Evolutionary conservation across 2,888 invertebrate species (phyloP), one percentile per base, ranked within the genome.

Genomic region (Oscheius onirici): DNA sequence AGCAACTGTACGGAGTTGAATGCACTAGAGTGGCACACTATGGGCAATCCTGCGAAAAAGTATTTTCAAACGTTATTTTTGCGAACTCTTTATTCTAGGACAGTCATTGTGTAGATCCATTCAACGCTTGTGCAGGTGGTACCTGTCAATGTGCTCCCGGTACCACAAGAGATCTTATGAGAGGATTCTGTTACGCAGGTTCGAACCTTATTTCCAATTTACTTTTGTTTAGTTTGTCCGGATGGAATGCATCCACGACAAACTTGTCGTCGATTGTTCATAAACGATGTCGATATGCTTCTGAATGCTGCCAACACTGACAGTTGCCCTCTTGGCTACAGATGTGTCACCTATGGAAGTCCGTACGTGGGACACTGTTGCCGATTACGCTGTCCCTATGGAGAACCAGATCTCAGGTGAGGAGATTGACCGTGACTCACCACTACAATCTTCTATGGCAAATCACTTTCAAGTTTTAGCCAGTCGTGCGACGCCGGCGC

Each of bases 321-420:
- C 72, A 78, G 77, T 60, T 80, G 77, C 65, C 77, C 78, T 22
- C 52, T 79, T 15, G 78, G 80, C 1, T 82, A 79, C 57, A 78
- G 82, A 41, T 87, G 87, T 71, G 86, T 84, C 65, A 86, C 86
- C 6, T 87, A 86, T 74, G 87, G 87, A 17, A 85, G 85, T 66
- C 88, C 87, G 1, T 84, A 84, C 74, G 84, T 87, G 46, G 87
- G 87, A 1, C 87, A 87, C 69, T 87, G 87, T 71, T 87, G 87
- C 75, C 82, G 83, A 15, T 65, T 87, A 43, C 73, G 82, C n/a
- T 87, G 87, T 60, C 87, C 87, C 24, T 88, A 84, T 75, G 87
- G 87, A 55, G 83, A 84, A 71, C 86, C 87, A 15, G 86, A 87
- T 74, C 74, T 85, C 73, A 82, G 79, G 82, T 83, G 60, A n/a